Conservation (phyloP, 2,113 vertebrate genomes). For the Dicaeum eximium region DNA sequence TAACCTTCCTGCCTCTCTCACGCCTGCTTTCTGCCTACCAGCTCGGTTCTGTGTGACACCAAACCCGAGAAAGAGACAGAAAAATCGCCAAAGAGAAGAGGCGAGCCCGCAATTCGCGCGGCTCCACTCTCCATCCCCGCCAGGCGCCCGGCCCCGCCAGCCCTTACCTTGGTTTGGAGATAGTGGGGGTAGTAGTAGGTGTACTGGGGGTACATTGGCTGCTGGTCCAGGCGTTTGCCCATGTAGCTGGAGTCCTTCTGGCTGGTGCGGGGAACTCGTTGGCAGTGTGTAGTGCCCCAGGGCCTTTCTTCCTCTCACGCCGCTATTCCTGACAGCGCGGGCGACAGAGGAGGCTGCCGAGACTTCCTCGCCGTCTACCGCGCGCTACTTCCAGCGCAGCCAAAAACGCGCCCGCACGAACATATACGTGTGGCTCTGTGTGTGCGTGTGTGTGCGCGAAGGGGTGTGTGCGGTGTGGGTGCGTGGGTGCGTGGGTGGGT, state of each 20-base stretch:
- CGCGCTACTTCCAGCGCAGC: constrained; percentile 72
- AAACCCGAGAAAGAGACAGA: neutral
- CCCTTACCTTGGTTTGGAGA: constrained; percentile 95
- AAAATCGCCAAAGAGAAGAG: neutral
- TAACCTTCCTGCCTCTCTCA: constrained; percentile 31
- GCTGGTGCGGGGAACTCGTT: constrained; percentile 86
- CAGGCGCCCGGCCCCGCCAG: constrained; percentile 47
- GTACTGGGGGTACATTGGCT: constrained; percentile 99
- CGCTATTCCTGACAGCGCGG: constrained; percentile 79
- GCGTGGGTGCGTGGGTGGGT: neutral
- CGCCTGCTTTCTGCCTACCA: neutral
- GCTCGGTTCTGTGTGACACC: constrained; percentile 25
- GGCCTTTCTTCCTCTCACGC: constrained; percentile 76
- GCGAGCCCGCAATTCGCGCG: neutral
- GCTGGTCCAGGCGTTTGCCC: constrained; percentile 99
- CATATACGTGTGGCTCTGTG: neutral
- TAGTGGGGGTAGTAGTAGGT: constrained; percentile 98
- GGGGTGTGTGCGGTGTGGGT: neutral
- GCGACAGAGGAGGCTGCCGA: constrained; percentile 68
- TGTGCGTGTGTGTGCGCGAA: neutral
- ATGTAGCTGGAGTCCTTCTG: constrained; percentile 98
- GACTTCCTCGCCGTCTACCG: constrained; percentile 69
- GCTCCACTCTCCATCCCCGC: constrained; percentile 52
- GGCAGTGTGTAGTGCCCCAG: constrained; percentile 77
- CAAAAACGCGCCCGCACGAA: constrained; percentile 35